Conservation (phyloP, 2,888 invertebrate genomes). For the Eudemis profundana region DNA sequence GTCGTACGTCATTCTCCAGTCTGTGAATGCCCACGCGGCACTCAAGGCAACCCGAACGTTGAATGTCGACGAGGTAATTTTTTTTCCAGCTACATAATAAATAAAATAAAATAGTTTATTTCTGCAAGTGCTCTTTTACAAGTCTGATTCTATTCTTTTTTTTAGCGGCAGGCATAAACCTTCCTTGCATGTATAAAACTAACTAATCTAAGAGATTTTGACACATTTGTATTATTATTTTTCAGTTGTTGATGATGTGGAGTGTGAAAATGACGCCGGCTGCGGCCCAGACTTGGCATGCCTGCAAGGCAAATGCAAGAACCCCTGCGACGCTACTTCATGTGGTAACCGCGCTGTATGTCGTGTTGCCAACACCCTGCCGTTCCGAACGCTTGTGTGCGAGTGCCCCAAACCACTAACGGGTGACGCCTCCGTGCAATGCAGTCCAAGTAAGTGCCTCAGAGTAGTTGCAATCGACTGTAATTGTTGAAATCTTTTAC, state of each 20-base stretch:
- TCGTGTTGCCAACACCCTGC: constrained; percentile 93
- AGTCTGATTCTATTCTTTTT: too few species aligned
- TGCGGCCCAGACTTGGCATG: constrained; percentile 95
- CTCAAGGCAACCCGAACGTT: constrained; percentile 90
- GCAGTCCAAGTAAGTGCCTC: constrained; percentile 89
- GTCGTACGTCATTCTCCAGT: constrained; percentile 91
- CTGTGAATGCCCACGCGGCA: constrained; percentile 94
- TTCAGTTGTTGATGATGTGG: constrained; percentile 82
- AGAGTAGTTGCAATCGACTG: constrained; percentile 5
- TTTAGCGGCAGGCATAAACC: too few species aligned
- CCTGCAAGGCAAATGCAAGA: constrained; percentile 90
- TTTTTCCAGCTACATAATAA: too few species aligned
- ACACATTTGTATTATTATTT: constrained; percentile 41
- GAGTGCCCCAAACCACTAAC: constrained; percentile 92
- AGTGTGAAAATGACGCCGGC: constrained; percentile 92
- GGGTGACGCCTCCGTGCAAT: constrained; percentile 94
- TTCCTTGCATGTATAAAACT: too few species aligned
- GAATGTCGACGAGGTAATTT: constrained; percentile 86
- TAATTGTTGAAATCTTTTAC: background rate
- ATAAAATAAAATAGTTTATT: too few species aligned
- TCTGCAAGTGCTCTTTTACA: too few species aligned
- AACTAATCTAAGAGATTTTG: too few species aligned
- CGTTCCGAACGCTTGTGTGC: constrained; percentile 94
- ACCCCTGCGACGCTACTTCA: constrained; percentile 92
- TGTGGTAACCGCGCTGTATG: constrained; percentile 93